A percentile compares a stretch with the other conserved stretches of the same genome.
phyloP scores from a whole-genome alignment of 2,797 vertebrate species.

The Rhinogobio ventralis region DNA sequence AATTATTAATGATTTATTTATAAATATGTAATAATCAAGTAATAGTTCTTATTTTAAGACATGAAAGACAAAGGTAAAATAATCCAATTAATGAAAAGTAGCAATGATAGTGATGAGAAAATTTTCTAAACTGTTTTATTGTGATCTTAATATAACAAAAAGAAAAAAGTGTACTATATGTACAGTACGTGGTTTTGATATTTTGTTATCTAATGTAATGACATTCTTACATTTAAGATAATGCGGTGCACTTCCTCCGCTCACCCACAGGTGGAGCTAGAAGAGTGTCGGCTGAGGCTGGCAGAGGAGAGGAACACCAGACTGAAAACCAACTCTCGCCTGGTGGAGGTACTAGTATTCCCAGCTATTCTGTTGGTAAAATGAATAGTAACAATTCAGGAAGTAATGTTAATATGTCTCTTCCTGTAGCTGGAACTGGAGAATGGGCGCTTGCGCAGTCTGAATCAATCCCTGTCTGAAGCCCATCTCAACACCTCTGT shows the following conservation, averaged over 20 bases:
- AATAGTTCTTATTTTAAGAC: neutral
- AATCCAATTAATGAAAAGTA: neutral
- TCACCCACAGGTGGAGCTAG: constrained; percentile 84
- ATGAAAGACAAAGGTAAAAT: neutral
- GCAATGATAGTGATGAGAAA: neutral
- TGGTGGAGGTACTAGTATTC: constrained; percentile 82
- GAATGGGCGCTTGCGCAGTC: constrained; percentile 83
- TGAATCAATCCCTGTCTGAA: constrained; percentile 86
- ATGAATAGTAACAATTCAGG: neutral
- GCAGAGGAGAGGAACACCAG: constrained; percentile 87
- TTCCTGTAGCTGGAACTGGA: constrained; percentile 84
- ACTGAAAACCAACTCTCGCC: constrained; percentile 81
- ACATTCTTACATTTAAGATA: neutral
- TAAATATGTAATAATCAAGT: neutral
- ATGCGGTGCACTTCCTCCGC: neutral
- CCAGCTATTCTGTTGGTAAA: neutral
- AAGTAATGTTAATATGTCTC: constrained; percentile 28
- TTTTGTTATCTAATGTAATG: neutral
- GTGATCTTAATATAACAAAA: neutral
- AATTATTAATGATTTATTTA: neutral
- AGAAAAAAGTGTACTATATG: neutral
- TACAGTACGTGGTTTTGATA: neutral
- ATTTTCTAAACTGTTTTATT: neutral
- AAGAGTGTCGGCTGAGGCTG: constrained; percentile 84
- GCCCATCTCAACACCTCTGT: constrained; percentile 76